Evolutionary conservation across 2,797 vertebrate species (phyloP), one percentile per base, ranked within the genome.

Genomic region (Manis javanica): DNA sequence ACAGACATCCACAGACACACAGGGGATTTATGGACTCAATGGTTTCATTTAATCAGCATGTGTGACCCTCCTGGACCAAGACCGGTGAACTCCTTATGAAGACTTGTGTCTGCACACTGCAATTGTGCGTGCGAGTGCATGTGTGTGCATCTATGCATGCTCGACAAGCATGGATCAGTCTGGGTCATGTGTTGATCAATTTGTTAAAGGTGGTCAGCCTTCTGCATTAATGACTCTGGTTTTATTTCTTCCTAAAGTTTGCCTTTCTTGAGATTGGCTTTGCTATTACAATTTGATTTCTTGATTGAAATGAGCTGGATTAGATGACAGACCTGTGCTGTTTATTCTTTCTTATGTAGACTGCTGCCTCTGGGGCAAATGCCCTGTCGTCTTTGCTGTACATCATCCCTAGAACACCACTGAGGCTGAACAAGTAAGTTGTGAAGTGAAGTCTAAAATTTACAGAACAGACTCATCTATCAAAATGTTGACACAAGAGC

Each of bases 391-490:
- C 37, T 59, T 55, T 69, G 34, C 39, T 59, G 96, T 39, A 46
- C 2, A n/a, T 16, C 7, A 5, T 68, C 79, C 82, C 63, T 75
- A 57, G 75, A 96, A 71, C 29, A 90, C 72, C 90, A 42, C 2
- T 0, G 14, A 92, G 8, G 26, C 77, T 37, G 51, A 97, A 87
- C 87, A 90, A 85, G 91, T 83, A 96, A 81, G 91, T 82, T 78
- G 84, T 83, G 87, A 96, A 71, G 69, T 68, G 82, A 87, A 69
- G 37, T 82, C 64, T 92, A 88, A 84, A 64, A 91, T 78, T 42
- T 90, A 82, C n/a, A 89, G 91, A 57, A 90, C 23, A 74, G 39
- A 57, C 59, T 96, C 64, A 95, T 94, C 92, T 72, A 55, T 96
- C 91, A 83, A 77, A 88, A 66, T 29, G 71, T 83, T 91, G 91